Percentiles rank a stretch among this genome's conserved stretches.
Conservation (phyloP, 92 coral and sea anemone species). For the Zoanthus sociatus region DNA sequence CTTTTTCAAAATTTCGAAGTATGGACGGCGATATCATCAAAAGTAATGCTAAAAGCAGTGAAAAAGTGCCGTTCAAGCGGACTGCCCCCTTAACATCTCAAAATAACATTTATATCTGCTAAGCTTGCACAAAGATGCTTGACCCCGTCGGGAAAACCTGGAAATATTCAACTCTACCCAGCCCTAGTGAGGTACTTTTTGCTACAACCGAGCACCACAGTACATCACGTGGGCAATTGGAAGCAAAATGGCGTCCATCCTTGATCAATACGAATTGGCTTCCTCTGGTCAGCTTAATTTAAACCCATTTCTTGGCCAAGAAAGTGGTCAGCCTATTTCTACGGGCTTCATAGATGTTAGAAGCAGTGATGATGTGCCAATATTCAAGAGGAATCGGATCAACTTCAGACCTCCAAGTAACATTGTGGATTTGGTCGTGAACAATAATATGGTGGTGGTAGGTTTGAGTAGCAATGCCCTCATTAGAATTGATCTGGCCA, state of each 20-base stretch:
- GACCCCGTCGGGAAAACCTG: too few species aligned
- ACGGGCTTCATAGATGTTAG: slow-evolving; percentile 92
- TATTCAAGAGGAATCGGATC: slow-evolving; percentile 88
- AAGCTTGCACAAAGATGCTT: too few species aligned
- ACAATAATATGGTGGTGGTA: slow-evolving; percentile 87
- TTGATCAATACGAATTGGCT: slow-evolving; percentile 92
- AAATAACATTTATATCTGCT: too few species aligned
- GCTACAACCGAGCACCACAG: too few species aligned
- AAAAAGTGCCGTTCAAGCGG: too few species aligned
- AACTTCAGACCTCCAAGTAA: slow-evolving; percentile 97
- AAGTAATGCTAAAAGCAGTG: too few species aligned
- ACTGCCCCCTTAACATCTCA: too few species aligned
- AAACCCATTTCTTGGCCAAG: slow-evolving; percentile 78
- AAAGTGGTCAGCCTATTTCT: slow-evolving; percentile 71
- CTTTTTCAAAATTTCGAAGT: too few species aligned
- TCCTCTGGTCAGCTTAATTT: slow-evolving; percentile 67
- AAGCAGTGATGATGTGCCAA: slow-evolving; percentile 87
- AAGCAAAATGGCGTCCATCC: slow-evolving; percentile 96
- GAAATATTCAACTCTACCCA: too few species aligned
- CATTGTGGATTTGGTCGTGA: slow-evolving; percentile 84
- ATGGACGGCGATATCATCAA: too few species aligned
- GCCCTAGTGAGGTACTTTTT: too few species aligned
- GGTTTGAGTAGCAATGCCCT: slow-evolving; percentile 78
- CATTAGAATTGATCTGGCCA: slow-evolving; percentile 89
- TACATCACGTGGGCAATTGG: slow-evolving; percentile 12